A percentile compares a stretch with the other conserved stretches of the same genome.
phyloP scores from a whole-genome alignment of 1,140 invertebrate genomes.

The Danaus plexippus region DNA sequence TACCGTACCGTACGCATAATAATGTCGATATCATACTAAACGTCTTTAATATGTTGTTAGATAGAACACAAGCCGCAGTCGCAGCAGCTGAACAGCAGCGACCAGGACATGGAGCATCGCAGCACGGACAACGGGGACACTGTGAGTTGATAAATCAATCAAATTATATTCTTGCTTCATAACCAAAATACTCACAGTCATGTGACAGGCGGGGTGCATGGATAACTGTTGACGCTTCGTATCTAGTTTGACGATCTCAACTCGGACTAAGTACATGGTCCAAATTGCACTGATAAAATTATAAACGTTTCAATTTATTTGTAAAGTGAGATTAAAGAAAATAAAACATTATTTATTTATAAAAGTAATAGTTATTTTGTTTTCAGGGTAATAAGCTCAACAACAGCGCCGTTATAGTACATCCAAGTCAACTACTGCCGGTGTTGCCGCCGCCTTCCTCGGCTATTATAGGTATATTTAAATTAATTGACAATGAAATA shows the following conservation, averaged over 20 bases:
- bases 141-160: conserved; percentile 32
- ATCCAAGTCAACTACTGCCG: conserved; percentile 80
- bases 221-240: no score
- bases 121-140: conserved; percentile 53
- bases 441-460: conserved; percentile 73
- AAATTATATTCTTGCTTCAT: conserved; percentile 1
- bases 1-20: no score
- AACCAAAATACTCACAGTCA: neutral
- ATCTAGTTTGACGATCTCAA: no score
- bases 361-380: neutral
- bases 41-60: conserved; percentile 54
- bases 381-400: conserved; percentile 52
- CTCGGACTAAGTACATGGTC: no score
- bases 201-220: no score
- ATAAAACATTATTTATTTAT: no score
- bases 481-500: neutral
- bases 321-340: no score
- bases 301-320: no score
- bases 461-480: conserved; percentile 59
- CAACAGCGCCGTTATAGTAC: conserved; percentile 77
- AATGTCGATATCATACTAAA: no score
- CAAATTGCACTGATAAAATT: no score
- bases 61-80: conserved; percentile 49
- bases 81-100: conserved; percentile 49
- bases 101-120: conserved; percentile 45